Evolutionary conservation across 1,140 invertebrate species (phyloP).

Genomic region (Laupala kohalensis): DNA sequence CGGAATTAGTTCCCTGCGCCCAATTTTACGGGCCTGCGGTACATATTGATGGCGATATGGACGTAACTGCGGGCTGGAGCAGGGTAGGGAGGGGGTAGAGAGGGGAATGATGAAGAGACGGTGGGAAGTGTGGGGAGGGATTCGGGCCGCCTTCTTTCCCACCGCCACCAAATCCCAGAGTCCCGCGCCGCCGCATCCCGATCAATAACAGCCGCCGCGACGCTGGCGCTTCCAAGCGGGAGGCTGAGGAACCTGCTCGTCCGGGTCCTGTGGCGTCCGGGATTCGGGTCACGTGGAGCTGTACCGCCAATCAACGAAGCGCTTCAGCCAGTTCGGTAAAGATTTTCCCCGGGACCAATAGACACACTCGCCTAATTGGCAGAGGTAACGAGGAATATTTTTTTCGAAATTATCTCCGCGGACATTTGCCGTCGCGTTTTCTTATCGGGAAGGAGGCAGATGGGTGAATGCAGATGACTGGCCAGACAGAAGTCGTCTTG

Average conservation of each 20-base stretch:
- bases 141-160: background rate
- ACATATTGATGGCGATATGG: background rate
- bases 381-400: background rate
- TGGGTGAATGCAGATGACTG: background rate
- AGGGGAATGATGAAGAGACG: no score
- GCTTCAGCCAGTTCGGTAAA: background rate
- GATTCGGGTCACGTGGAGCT: background rate
- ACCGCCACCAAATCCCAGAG: background rate
- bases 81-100: no score
- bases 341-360: background rate
- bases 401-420: background rate
- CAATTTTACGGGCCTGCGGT: background rate
- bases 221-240: background rate
- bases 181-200: background rate
- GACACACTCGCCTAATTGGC: background rate
- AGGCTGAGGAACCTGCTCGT: background rate
- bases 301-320: background rate
- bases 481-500: background rate
- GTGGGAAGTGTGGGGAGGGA: no score
- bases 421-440: background rate
- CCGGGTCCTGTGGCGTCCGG: no score
- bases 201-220: background rate
- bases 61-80: background rate
- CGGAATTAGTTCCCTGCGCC: background rate
- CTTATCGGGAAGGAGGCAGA: background rate